phyloP scores from a whole-genome alignment of 30 jellyfish, hydroid and myxozoan genomes.

The Haliclystus octoradiatus region DNA sequence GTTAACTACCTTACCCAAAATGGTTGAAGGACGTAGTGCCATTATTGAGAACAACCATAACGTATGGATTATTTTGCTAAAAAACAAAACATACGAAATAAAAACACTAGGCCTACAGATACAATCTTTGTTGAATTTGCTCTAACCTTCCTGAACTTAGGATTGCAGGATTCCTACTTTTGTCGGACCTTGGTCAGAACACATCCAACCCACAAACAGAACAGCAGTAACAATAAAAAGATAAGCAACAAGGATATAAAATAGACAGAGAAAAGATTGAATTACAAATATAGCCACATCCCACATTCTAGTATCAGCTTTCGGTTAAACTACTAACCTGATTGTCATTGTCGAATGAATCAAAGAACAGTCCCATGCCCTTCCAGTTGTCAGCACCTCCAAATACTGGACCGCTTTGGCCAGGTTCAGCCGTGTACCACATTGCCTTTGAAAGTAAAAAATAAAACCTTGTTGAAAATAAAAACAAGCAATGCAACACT shows the following conservation, averaged over 20 bases:
- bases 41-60: conserved; percentile 78
- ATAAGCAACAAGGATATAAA: too few species aligned
- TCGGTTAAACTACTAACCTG: conserved; percentile 2
- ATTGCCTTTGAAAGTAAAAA: conserved; percentile 51
- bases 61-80: conserved; percentile 88
- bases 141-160: too few species aligned
- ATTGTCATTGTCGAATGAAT: conserved; percentile 84
- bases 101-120: not conserved
- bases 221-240: too few species aligned
- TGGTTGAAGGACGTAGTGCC: conserved; percentile 73
- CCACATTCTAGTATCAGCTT: too few species aligned
- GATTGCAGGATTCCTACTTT: too few species aligned
- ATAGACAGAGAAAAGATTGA: too few species aligned
- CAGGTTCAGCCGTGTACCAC: conserved; percentile 80
- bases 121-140: too few species aligned
- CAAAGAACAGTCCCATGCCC: conserved; percentile 93
- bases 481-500: too few species aligned
- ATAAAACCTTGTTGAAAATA: too few species aligned
- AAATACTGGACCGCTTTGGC: conserved; percentile 76
- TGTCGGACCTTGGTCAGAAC: too few species aligned
- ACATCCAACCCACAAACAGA: too few species aligned
- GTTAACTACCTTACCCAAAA: conserved; percentile 79
- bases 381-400: conserved; percentile 90
- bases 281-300: too few species aligned
- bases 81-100: not conserved